Base-by-base conservation (phyloP, 2,113 vertebrate species). In the Myanophis thanlyinensis region DNA sequence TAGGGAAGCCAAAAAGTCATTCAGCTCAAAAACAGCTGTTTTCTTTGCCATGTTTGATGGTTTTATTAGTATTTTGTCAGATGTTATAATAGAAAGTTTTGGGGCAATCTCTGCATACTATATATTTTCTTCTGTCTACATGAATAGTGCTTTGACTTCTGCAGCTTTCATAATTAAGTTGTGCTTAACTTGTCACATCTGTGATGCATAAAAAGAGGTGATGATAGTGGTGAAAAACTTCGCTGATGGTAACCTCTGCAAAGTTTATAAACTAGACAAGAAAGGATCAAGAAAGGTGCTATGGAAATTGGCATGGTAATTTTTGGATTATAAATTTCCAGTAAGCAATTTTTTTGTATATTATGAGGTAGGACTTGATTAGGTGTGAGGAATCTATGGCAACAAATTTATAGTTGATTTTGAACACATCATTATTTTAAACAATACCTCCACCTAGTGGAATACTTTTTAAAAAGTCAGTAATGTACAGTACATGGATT, bases 401-500 rank as follows among this genome's bases (percentile, higher is more conserved):
- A 91, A 84, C 53, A 46, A 10, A 22, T 85, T 94, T 87, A 25
- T 30, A 49, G 85, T 44, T 62, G 0, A 20, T 23, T 1, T 30
- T 46, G n/a, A 93, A 27, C 85, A 89, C 89, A 86, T 52, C 95
- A 92, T 91, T 95, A 90, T 92, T 96, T 97, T 96, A 96, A 95
- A 62, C 98, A 97, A 96, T 94, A 97, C 96, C 96, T 96, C 97
- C 98, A 98, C 96, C 98, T 98, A 96, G 96, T 97, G 97, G 97
- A 8, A 92, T 94, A 92, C 56, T 89, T 20, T 48, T 18, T 46
- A 62, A 51, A 51, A 53, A 84, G 18, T 44, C 30, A n/a, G 12
- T 47, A 56, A 56, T 85, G n/a, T 48, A 85, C 23, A 54, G 5
- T 54, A 54, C 20, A 53, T 54, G 13, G 20, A 3, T 4, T 54